Conservation (phyloP, 2,888 invertebrate genomes). For the Pseudanteris insignis region DNA sequence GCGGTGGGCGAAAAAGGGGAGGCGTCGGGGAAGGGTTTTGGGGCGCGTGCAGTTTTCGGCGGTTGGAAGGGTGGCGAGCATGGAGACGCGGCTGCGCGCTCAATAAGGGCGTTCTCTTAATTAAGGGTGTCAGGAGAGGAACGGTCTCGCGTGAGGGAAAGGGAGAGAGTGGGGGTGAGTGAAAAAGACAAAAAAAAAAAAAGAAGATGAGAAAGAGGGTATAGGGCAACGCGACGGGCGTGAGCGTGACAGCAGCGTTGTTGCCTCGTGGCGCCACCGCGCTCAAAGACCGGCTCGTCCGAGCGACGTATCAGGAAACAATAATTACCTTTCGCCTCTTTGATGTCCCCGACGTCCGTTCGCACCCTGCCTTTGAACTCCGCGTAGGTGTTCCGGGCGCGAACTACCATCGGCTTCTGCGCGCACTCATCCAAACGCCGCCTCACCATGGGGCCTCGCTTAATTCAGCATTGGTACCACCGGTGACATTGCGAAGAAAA, state of each 20-base stretch:
- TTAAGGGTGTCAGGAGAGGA: constrained; percentile 53
- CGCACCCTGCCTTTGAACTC: constrained; percentile 59
- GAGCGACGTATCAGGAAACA: constrained; percentile 58
- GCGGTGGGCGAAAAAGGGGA: too few species aligned
- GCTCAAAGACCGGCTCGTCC: constrained; percentile 47
- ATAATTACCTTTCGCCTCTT: constrained; percentile 63
- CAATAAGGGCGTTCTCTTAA: constrained; percentile 57
- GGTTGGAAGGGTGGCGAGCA: constrained; percentile 49
- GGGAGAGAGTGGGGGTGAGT: too few species aligned
- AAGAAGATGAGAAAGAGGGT: constrained; percentile 60
- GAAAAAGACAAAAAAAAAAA: too few species aligned
- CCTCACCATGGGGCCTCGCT: too few species aligned
- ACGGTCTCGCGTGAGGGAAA: constrained; percentile 30
- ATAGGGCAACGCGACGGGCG: too few species aligned
- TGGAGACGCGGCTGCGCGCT: constrained; percentile 53
- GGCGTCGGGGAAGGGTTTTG: too few species aligned
- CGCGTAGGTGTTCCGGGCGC: constrained; percentile 56
- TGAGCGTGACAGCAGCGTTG: too few species aligned
- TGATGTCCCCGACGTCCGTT: constrained; percentile 55
- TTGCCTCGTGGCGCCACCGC: constrained; percentile 62
- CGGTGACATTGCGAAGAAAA: too few species aligned
- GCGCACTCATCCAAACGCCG: too few species aligned
- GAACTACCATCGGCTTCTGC: too few species aligned
- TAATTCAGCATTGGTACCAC: too few species aligned
- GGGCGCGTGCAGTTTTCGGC: too few species aligned